Evolutionary conservation across 1,140 invertebrate genomes (phyloP).

Genomic region (Caerostris extrusa): DNA sequence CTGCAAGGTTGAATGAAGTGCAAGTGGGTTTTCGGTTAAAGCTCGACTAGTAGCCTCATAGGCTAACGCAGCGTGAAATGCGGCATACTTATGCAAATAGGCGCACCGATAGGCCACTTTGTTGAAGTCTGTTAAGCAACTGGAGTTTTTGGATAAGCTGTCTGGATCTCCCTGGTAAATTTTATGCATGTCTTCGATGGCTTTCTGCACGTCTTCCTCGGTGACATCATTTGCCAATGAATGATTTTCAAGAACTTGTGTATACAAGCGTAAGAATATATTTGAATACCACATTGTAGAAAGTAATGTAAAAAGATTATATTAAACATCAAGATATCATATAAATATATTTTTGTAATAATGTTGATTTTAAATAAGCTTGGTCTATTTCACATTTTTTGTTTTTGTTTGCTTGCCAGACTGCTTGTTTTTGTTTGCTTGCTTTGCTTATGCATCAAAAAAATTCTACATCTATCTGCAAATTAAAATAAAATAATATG

Average conservation of each 20-base stretch:
- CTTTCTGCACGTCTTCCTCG: background rate
- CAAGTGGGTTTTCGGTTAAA: background rate
- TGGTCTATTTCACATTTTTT: too few species aligned
- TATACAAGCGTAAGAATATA: background rate
- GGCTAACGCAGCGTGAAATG: conserved; percentile 14
- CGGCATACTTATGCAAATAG: conserved; percentile 45
- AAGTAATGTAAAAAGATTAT: too few species aligned
- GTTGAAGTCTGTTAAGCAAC: background rate
- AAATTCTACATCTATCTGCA: too few species aligned
- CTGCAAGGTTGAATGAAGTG: background rate
- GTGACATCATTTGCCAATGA: background rate
- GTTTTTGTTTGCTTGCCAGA: too few species aligned
- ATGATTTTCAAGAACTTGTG: background rate
- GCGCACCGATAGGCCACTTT: conserved; percentile 45
- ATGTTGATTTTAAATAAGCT: too few species aligned
- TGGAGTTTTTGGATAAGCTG: background rate
- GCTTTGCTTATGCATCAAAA: too few species aligned
- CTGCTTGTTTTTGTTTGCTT: too few species aligned
- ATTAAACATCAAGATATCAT: too few species aligned
- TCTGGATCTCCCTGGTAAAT: background rate
- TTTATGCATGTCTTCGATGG: conserved; percentile 3
- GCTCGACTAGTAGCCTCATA: background rate
- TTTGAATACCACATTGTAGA: background rate
- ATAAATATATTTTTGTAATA: too few species aligned
- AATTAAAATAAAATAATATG: too few species aligned